Base-by-base conservation (phyloP, 2,113 vertebrate species). In the Callospermophilus lateralis region DNA sequence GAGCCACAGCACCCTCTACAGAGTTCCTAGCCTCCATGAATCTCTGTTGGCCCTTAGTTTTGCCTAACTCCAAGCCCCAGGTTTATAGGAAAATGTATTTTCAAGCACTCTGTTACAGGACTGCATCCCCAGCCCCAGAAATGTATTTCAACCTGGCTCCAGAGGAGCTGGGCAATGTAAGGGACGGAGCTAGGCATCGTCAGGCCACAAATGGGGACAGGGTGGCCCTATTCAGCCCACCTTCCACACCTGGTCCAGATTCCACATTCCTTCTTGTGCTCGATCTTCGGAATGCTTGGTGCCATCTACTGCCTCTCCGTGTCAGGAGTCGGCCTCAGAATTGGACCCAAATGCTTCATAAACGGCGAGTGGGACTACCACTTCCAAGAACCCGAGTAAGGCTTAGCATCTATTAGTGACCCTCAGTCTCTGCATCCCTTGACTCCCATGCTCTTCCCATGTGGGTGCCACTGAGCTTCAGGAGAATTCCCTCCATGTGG, bases 211-310 rank as follows among this genome's bases (percentile, higher is more conserved):
- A 1, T 51, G 15, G 55, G 42, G 16, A 48, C 4, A 19, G 9
- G 42, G 39, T 0, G 12, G 16, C n/a, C 17, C 48, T 4, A 1
- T 45, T 89, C n/a, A 34, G 7, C 2, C 9, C 13, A 22, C 15
- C 39, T 72, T 37, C 28, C 42, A 2, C 28, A 1, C 8, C 11
- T 0, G 16, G 0, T 26, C 51, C 97, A 99, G 99, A 99, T 99
- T 99, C 97, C 99, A 67, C 99, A 95, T 84, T 99, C 99, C 0
- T 98, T 99, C 28, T 99, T 99, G 96, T 99, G 94, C 20, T 99
- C 99, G 0, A 98, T 88, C 0, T 98, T 99, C 0, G 99, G 99
- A 5, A 8, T 98, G 2, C 68, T 98, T 4, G 99, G 99, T 3
- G 98, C 98, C 0, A 93, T 99, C 85, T 99, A 99, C 98, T 99